Conservation (phyloP, 2,797 vertebrate genomes). For the Microctenopoma stevenorrisi region DNA sequence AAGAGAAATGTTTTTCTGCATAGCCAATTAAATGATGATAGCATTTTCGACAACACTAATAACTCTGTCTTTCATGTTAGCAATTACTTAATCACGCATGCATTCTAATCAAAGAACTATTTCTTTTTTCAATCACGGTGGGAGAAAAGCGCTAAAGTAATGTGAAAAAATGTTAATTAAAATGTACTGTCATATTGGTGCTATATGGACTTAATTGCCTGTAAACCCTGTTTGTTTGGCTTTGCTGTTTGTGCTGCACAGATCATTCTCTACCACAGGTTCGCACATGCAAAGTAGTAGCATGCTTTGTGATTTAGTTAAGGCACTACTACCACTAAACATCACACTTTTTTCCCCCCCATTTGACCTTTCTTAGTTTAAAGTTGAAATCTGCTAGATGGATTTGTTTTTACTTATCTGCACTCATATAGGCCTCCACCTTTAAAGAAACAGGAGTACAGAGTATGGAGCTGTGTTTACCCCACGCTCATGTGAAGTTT, state of each 20-base stretch:
- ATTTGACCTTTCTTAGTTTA: slow-evolving; percentile 1
- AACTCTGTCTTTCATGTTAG: slow-evolving; percentile 22
- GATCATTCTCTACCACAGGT: slow-evolving; percentile 24
- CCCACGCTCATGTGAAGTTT: slow-evolving; percentile 66
- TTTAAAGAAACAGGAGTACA: slow-evolving; percentile 17
- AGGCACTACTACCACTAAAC: slow-evolving; percentile 1
- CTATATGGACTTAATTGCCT: background rate
- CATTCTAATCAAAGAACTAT: slow-evolving; percentile 20
- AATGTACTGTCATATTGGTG: slow-evolving; percentile 13
- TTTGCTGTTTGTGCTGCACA: slow-evolving; percentile 17
- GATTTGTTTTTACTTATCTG: slow-evolving; percentile 19
- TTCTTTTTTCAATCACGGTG: slow-evolving; percentile 2
- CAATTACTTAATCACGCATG: slow-evolving; percentile 30
- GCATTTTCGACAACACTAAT: slow-evolving; percentile 49
- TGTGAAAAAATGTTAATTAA: slow-evolving; percentile 23
- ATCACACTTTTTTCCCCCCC: background rate
- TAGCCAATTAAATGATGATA: slow-evolving; percentile 59
- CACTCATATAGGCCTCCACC: slow-evolving; percentile 28
- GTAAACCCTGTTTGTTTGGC: slow-evolving; percentile 18
- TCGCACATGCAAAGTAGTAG: slow-evolving; percentile 1
- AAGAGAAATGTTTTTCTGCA: slow-evolving; percentile 64
- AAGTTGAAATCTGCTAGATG: slow-evolving; percentile 2
- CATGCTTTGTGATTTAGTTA: slow-evolving; percentile 9
- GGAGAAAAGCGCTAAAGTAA: slow-evolving; percentile 1
- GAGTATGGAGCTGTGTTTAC: slow-evolving; percentile 56